Evolutionary conservation across 1,140 invertebrate genomes (phyloP).

Genomic region (Monochamus saltuarius): DNA sequence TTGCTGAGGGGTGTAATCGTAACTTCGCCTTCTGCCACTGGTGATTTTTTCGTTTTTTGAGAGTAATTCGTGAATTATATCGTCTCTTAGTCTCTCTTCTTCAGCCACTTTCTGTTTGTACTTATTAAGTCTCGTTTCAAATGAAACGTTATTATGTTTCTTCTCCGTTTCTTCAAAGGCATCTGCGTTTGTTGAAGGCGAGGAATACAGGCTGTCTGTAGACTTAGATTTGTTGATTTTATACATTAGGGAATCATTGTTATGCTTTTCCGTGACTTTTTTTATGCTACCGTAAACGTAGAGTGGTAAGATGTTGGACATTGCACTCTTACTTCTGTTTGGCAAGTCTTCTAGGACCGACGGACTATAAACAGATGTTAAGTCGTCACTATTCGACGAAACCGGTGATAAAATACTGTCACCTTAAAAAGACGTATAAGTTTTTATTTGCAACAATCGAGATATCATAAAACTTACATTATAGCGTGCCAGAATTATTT

Average conservation of each 20-base stretch:
- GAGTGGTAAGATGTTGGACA: conserved; percentile 37
- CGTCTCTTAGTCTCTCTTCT: conserved; percentile 40
- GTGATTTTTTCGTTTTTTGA: conserved; percentile 43
- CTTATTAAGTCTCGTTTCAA: conserved; percentile 29
- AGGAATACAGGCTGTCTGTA: conserved; percentile 24
- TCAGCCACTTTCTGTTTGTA: conserved; percentile 41
- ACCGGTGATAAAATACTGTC: conserved; percentile 20
- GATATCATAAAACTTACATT: conserved; percentile 10
- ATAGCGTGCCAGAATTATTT: neutral
- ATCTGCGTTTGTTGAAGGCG: neutral
- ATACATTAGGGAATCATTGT: conserved; percentile 7
- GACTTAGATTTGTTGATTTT: conserved; percentile 39
- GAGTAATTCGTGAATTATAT: conserved; percentile 46
- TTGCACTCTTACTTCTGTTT: conserved; percentile 40
- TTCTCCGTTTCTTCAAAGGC: neutral
- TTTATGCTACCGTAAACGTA: conserved; percentile 37
- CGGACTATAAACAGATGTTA: conserved; percentile 22
- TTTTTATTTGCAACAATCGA: conserved; percentile 1
- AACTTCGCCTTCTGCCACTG: neutral
- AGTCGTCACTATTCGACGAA: conserved; percentile 12
- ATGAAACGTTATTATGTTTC: conserved; percentile 6
- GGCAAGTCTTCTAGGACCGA: conserved; percentile 25
- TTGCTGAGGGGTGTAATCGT: conserved; percentile 8
- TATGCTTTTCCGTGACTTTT: conserved; percentile 29
- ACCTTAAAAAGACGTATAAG: neutral